Base-by-base conservation (phyloP, 2,888 invertebrate genomes). In the Troides oblongomaculatus region DNA sequence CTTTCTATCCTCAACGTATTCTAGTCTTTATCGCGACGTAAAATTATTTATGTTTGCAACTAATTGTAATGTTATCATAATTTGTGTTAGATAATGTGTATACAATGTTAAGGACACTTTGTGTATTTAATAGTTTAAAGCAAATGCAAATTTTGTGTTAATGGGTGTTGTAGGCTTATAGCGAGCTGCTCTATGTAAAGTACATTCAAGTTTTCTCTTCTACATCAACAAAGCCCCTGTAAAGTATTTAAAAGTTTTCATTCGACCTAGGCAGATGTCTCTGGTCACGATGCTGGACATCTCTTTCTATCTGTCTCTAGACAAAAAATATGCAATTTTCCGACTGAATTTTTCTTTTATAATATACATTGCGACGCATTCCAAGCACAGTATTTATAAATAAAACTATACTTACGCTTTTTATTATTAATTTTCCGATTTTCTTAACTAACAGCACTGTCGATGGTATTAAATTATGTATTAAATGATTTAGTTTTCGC, bases 1-100 rank as follows among this genome's bases (percentile, higher is more conserved):
- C 90, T 90, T 88, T 88, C 88, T 90, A 86, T 90, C 93, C 92
- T 93, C 92, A 93, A 93, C 86, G 86, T 88, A 90, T 93, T 92
- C 93, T 93, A 93, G 93, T 93, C 93, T 88, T 83, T 81, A 83
- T 82, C 78, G 91, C 91, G 87, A 87, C 89, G 85, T 89, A 86
- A 77, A 86, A 84, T 79, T 73, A 79, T 84, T 86, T 89, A 89
- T 87, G 90, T 82, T 85, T 85, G 92, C 90, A 85, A 88, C 84
- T 92, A 92, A 89, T 85, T 90, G 74, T 90, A 89, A 86, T 86
- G 81, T 87, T 88, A 86, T 86, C 79, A 80, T 88, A 89, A 88
- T 81, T 81, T 78, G 79, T 82, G 79, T 81, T 81, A 81, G 81
- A 79, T 84, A 82, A 82, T 82, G 78, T 79, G 79, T 83, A 81